phyloP scores from a whole-genome alignment of 2,888 invertebrate genomes.

The Ormyrus rosae region DNA sequence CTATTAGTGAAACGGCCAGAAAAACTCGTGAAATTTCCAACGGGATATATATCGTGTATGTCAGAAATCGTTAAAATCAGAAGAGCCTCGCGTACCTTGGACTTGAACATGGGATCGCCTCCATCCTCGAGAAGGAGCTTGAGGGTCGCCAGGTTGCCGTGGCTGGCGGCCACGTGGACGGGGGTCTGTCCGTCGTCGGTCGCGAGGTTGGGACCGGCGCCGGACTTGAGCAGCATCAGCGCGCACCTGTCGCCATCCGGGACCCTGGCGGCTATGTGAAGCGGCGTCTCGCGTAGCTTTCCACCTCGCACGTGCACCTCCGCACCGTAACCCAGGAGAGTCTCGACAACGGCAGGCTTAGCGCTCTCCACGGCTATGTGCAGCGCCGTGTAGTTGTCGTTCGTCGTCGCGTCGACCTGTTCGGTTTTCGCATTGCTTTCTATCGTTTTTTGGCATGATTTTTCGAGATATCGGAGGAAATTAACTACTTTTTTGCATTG shows the following conservation, averaged over 20 bases:
- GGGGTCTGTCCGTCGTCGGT: constrained; percentile 98
- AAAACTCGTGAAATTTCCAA: no score
- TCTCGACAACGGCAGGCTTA: constrained; percentile 96
- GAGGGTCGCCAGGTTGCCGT: constrained; percentile 92
- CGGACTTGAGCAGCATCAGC: constrained; percentile 97
- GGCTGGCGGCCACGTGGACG: constrained; percentile 95
- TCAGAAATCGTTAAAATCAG: no score
- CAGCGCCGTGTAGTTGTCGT: constrained; percentile 96
- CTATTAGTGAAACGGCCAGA: no score
- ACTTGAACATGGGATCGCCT: constrained; percentile 93
- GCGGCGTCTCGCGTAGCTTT: constrained; percentile 92
- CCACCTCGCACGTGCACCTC: constrained; percentile 97
- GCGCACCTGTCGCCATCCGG: constrained; percentile 95
- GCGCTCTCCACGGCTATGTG: constrained; percentile 98
- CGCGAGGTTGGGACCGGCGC: constrained; percentile 95
- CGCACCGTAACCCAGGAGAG: constrained; percentile 97
- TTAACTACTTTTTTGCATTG: no score
- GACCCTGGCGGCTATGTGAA: constrained; percentile 97
- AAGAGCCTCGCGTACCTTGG: constrained; percentile 82
- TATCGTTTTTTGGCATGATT: no score
- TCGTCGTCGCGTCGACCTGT: constrained; percentile 73
- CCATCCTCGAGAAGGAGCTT: constrained; percentile 93
- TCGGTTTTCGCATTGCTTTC: no score
- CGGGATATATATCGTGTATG: no score
- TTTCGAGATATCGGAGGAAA: no score